These are phyloP conservation scores for Tolmerus cingulatus DNA, from an alignment of 2,888 invertebrate species.

Conservation along the genomic window DNA sequence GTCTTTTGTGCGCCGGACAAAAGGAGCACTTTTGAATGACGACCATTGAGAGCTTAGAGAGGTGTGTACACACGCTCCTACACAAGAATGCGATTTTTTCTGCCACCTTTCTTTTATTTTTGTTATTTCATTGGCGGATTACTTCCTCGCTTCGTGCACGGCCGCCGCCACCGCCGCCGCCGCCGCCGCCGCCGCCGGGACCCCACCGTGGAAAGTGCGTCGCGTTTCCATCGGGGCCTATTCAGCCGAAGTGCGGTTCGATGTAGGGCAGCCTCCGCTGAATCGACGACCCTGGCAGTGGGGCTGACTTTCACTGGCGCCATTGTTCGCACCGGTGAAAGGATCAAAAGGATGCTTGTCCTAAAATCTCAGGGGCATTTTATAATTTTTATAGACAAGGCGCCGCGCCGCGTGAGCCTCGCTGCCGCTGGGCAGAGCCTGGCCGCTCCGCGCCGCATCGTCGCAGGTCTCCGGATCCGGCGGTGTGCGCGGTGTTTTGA, in stretches of 20 bases:
- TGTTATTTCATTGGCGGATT: conserved; percentile 37
- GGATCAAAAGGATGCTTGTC: conserved; percentile 37
- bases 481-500: neutral
- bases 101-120: conserved; percentile 33
- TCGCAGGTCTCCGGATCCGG: neutral
- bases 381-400: neutral
- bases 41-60: conserved; percentile 20
- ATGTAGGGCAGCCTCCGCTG: conserved; percentile 8
- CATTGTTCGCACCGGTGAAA: conserved; percentile 33
- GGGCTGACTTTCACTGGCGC: conserved; percentile 31
- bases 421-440: neutral
- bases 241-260: neutral
- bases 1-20: conserved; percentile 39
- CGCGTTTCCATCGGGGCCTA: conserved; percentile 26
- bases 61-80: conserved; percentile 23
- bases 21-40: conserved; percentile 40
- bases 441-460: neutral
- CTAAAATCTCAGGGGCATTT: conserved; percentile 30
- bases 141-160: conserved; percentile 14
- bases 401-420: neutral
- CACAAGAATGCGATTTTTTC: conserved; percentile 40
- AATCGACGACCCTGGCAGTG: neutral
- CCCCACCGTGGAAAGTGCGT: conserved; percentile 24
- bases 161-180: neutral
- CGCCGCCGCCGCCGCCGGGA: neutral